Evolutionary conservation across 2,888 invertebrate species (phyloP), one percentile per base, ranked within the genome.

Genomic region (Balanococcus diminutus): DNA sequence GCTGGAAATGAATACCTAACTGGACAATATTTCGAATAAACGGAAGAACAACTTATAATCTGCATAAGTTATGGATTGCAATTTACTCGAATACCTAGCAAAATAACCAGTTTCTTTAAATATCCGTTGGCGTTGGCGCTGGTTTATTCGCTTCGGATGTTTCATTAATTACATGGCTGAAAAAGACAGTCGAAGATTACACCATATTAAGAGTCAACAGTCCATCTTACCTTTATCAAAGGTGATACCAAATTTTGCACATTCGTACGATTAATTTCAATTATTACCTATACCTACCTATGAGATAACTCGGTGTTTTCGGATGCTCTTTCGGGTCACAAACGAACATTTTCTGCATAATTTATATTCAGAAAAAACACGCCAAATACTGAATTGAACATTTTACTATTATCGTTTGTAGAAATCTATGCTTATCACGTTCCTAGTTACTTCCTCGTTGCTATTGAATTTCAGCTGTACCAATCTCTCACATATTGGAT

Each of bases 11-110:
- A 16, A 19, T 31, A 39, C 6, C 8, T 81, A 81, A 36, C 36
- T 16, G 81, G 36, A 19, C 39, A 67, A 31, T 28, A 25, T 61
- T 28, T 67, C 67, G 28, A 81, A 81, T 81, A 81, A 28, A 42
- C 81, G 81, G 81, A 81, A 81, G 81, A 81, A 46, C 81, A 39
- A 81, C 39, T 22, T 46, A 42, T n/a, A n/a, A n/a, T 81, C 81
- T 46, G 36, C 36, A 39, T 81, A 42, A 81, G 46, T 46, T 39
- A 81, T 46, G 22, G 81, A 36, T 81, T 46, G 81, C 81, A 46
- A 81, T 81, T 81, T 81, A 81, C 32, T 75, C 14, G 19, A 75
- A n/a, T n/a, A n/a, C n/a, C 46, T 46, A n/a, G 46, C 16, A 81
- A 81, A 46, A 28, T 42, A 81, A 81, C 81, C 81, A 81, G 81